Evolutionary conservation across 2,888 invertebrate genomes (phyloP), one percentile per base, ranked within the genome.

Genomic region (Drosophila tanythrix): DNA sequence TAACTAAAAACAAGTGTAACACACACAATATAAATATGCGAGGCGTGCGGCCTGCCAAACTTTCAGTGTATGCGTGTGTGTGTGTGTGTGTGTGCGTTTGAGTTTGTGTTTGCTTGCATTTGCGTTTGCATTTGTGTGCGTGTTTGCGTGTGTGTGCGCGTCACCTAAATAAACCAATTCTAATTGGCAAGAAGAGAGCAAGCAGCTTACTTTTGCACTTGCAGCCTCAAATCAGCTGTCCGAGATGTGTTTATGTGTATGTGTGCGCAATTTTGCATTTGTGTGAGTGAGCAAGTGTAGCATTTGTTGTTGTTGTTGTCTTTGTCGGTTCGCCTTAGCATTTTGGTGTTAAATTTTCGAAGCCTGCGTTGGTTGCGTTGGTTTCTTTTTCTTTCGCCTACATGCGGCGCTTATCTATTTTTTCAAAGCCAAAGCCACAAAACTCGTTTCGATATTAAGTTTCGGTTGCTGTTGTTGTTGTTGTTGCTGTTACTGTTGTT

Each of bases 1-100:
- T 83, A 88, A 69, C 64, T 58, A 68, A 80, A 86, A 86, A 84
- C 84, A 88, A 84, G 89, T 84, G 89, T 76, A 83, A 76, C 73
- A 68, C 52, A 70, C 59, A 68, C 62, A 69, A 66, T 66, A 70
- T 63, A 61, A 82, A 80, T 81, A 68, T 70, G 27, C 64, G 74
- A 81, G 68, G 77, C 81, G 80, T 79, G 81, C 72, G 73, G 73
- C 38, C 62, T 63, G 59, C 70, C 48, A 43, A 58, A 18, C 57
- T 58, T 52, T 74, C 62, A 52, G 55, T 60, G 70, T 67, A 40
- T 60, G 51, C 53, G 50, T 48, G 46, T 55, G 33, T 61, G 58
- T 69, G 57, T 52, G 46, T 50, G 48, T 50, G 48, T 60, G 64
- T 70, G 55, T 57, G 57, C 38, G 52, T 59, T 61, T 51, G 35